Base-by-base conservation (phyloP, 2,797 vertebrate genomes). In the Apodemus agrarius region DNA sequence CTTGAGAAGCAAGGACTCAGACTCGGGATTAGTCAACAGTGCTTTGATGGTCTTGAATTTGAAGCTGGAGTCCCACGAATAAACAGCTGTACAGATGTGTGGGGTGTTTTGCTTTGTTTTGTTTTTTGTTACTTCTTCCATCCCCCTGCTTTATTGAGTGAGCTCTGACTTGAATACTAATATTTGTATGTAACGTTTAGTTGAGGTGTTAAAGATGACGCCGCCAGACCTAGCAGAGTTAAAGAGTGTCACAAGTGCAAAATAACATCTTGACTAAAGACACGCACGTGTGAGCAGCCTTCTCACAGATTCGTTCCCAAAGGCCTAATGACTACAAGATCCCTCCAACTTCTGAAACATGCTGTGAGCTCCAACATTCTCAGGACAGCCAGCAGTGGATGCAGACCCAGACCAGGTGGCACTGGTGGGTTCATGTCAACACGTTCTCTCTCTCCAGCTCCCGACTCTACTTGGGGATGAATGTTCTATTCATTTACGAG, bases 291-390 rank as follows among this genome's bases (percentile, higher is more conserved):
- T 54, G 69, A 89, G 61, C 31, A 85, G 94, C 84, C 63, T 63
- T 93, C 9, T 91, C 72, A 83, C 84, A 3, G 2, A 49, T 67
- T 89, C 61, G 78, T 91, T 52, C 92, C 90, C 72, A 37, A 75
- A 96, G 76, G 79, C 86, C 97, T 85, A 2, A 2, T 19, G 94
- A 96, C 69, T 69, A 92, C 21, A 92, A 46, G 89, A 91, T 59
- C 82, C 57, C 85, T 65, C n/a, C 31, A 54, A 49, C 79, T 95
- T 81, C 37, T 34, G 17, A 81, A 69, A 67, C 14, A 3, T 0
- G 21, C 81, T 65, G n/a, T 22, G 26, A 40, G 34, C 63, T 76
- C n/a, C 29, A 94, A 57, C 10, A 54, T 29, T 52, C 82, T 74
- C 49, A 80, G 1, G 0, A 10, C 49, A 89, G 34, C 67, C 40